Evolutionary conservation across 1,140 invertebrate genomes (phyloP).

Genomic region (Scylla paramamosain): DNA sequence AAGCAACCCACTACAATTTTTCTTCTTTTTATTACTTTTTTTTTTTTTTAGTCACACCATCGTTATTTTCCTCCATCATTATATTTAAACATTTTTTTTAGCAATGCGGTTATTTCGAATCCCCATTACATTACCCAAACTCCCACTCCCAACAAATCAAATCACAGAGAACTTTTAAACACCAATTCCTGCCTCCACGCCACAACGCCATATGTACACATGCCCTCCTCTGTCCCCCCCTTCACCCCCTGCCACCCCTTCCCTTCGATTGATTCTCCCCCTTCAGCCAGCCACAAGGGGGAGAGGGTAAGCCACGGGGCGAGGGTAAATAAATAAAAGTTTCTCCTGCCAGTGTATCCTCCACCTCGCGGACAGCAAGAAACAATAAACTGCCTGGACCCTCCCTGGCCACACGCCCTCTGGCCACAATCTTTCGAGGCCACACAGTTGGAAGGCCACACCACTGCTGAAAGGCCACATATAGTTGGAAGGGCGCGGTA

Average conservation of each 20-base stretch:
- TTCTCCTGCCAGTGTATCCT: slow-evolving; percentile 28
- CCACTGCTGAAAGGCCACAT: slow-evolving; percentile 6
- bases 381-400: slow-evolving; percentile 55
- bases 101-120: neutral
- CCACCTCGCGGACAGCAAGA: slow-evolving; percentile 45
- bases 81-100: neutral
- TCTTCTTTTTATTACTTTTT: neutral
- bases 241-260: neutral
- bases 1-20: neutral
- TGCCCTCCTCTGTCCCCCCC: neutral
- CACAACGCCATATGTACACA: neutral
- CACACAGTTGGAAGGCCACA: neutral
- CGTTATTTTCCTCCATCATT: neutral
- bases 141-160: neutral
- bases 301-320: slow-evolving; percentile 25
- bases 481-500: neutral
- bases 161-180: neutral
- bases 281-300: neutral
- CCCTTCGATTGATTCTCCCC: slow-evolving; percentile 31
- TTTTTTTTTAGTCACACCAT: neutral
- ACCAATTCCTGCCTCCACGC: neutral
- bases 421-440: slow-evolving; percentile 21
- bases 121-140: neutral
- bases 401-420: slow-evolving; percentile 26
- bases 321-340: slow-evolving; percentile 63